phyloP scores from a whole-genome alignment of 2,797 vertebrate species.

The Phataginus tetradactyla region DNA sequence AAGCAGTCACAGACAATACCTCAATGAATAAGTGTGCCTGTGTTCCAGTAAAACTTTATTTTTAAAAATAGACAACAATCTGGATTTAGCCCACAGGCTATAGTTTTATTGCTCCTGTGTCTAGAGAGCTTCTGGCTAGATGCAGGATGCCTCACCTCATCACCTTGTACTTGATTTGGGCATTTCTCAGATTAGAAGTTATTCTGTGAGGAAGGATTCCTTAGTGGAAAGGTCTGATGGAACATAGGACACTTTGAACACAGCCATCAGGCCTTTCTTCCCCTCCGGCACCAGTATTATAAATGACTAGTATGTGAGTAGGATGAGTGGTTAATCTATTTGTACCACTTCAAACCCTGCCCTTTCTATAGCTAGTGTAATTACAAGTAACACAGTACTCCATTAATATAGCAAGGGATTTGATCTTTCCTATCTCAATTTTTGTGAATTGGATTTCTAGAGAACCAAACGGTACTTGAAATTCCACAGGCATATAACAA shows the following conservation, averaged over 20 bases:
- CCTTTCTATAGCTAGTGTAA: background rate
- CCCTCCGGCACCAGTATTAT: background rate
- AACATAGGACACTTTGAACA: background rate
- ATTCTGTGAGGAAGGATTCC: background rate
- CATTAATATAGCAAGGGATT: background rate
- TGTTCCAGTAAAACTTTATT: slow-evolving; percentile 2
- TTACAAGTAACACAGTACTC: background rate
- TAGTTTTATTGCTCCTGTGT: background rate
- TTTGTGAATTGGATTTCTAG: slow-evolving; percentile 31
- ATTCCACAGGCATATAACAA: background rate
- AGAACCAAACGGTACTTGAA: background rate
- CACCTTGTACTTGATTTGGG: background rate
- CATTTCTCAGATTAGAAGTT: background rate
- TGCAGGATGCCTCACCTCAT: background rate
- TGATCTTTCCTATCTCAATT: background rate
- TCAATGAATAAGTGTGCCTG: background rate
- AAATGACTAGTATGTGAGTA: background rate
- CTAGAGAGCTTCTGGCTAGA: background rate
- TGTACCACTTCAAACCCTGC: slow-evolving; percentile 42
- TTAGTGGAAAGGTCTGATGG: background rate
- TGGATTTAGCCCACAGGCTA: background rate
- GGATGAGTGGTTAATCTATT: background rate
- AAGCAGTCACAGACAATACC: background rate
- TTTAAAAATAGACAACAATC: background rate
- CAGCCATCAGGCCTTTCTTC: background rate